Evolutionary conservation across 2,888 invertebrate genomes (phyloP).

Genomic region (Iselma pallidipennis): DNA sequence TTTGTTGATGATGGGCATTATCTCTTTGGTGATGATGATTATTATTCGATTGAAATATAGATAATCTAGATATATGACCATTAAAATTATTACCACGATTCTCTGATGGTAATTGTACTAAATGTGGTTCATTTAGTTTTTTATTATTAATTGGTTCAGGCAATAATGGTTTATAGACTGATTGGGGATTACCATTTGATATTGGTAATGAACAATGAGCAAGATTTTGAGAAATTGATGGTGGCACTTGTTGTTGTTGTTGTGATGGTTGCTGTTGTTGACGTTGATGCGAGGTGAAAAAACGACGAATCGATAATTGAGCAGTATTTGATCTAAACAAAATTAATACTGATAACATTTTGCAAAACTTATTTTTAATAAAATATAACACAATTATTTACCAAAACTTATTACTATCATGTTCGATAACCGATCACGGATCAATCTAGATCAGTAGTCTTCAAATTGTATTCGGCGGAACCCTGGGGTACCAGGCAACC

Average conservation of each 20-base stretch:
- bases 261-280: slow-evolving; percentile 28
- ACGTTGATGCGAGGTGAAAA: slow-evolving; percentile 41
- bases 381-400: too few species aligned
- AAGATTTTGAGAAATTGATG: slow-evolving; percentile 37
- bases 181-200: slow-evolving; percentile 27
- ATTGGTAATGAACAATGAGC: slow-evolving; percentile 21
- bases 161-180: slow-evolving; percentile 18
- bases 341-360: background rate
- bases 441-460: too few species aligned
- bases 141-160: slow-evolving; percentile 8
- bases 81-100: slow-evolving; percentile 38
- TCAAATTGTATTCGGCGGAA: too few species aligned
- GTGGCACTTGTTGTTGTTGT: slow-evolving; percentile 30
- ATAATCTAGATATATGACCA: slow-evolving; percentile 41
- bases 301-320: slow-evolving; percentile 39
- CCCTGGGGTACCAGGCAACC: too few species aligned
- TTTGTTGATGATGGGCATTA: slow-evolving; percentile 29
- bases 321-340: slow-evolving; percentile 39
- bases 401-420: too few species aligned
- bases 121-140: slow-evolving; percentile 15
- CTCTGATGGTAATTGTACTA: slow-evolving; percentile 29
- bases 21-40: slow-evolving; percentile 40
- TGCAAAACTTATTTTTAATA: too few species aligned
- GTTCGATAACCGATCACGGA: too few species aligned
- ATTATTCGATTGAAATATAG: slow-evolving; percentile 41